A percentile compares a stretch with the other conserved stretches of the same genome.
These are phyloP conservation scores for Cricetomys ansorgei DNA, from an alignment of 2,113 vertebrate genomes.

Conservation along the genomic window DNA sequence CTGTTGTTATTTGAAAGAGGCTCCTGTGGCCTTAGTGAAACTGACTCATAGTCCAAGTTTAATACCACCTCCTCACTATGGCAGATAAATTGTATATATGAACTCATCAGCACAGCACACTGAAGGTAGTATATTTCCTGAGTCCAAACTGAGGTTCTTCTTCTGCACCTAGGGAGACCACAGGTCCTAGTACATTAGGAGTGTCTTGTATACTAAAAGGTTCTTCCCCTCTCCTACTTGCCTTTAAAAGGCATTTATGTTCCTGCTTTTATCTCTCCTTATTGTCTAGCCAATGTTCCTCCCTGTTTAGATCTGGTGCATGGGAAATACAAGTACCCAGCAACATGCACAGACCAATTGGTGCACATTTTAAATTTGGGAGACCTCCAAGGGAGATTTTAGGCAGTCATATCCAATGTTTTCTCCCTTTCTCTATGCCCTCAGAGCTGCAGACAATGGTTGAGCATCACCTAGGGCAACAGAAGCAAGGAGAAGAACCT, in stretches of 20 bases:
- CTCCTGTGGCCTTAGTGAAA: neutral
- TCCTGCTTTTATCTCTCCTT: neutral
- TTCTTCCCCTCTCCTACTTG: neutral
- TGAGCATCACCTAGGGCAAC: slow-evolving; percentile 94
- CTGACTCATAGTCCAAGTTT: neutral
- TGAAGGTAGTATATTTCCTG: slow-evolving; percentile 20
- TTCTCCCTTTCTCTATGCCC: slow-evolving; percentile 24
- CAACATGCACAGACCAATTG: neutral
- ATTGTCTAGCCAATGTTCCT: neutral
- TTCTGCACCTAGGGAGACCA: neutral
- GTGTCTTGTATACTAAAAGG: neutral
- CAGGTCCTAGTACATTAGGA: neutral
- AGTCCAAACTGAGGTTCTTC: slow-evolving; percentile 14
- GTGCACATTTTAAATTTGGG: neutral
- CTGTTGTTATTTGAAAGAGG: neutral
- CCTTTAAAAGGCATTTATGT: neutral
- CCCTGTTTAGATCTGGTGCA: neutral
- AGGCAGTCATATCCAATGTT: neutral
- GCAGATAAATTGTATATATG: slow-evolving; percentile 2
- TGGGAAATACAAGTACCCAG: neutral
- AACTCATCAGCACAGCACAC: neutral
- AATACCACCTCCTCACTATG: neutral
- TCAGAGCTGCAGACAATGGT: slow-evolving; percentile 94
- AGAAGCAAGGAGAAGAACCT: slow-evolving; percentile 80
- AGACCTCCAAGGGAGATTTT: neutral